These are phyloP conservation scores for Phataginus tetradactyla DNA, from an alignment of 2,797 vertebrate genomes.

Conservation along the genomic window DNA sequence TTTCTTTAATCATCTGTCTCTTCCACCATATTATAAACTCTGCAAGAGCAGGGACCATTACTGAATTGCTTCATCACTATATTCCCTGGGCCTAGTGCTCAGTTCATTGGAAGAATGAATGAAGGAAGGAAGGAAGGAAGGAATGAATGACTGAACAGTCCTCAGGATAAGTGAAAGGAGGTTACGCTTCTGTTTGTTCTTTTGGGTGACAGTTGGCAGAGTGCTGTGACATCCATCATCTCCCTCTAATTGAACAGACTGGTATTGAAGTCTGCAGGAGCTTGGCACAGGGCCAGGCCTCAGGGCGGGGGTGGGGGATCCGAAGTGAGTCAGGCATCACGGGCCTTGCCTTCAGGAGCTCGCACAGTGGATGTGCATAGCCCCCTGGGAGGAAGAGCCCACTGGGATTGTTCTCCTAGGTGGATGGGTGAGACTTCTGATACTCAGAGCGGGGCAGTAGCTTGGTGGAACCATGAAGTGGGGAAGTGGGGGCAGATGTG, in stretches of 20 bases:
- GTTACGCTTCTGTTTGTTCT: slow-evolving; percentile 69
- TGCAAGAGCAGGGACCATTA: background rate
- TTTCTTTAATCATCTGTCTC: background rate
- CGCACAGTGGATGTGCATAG: background rate
- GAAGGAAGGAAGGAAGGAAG: background rate
- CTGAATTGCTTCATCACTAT: background rate
- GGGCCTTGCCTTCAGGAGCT: slow-evolving; percentile 1
- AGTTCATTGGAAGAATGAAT: background rate
- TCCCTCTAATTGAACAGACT: slow-evolving; percentile 76
- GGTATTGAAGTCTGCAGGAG: slow-evolving; percentile 75
- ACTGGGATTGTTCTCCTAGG: background rate
- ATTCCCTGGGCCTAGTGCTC: background rate
- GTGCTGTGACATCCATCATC: slow-evolving; percentile 80
- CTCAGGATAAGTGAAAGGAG: slow-evolving; percentile 43
- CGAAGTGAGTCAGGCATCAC: background rate
- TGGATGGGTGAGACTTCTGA: background rate
- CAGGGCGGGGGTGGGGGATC: slow-evolving; percentile 59
- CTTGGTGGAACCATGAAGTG: background rate
- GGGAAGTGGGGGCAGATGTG: background rate
- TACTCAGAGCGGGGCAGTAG: background rate
- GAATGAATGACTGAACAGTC: background rate
- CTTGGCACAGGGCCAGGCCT: slow-evolving; percentile 75
- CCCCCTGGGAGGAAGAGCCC: background rate
- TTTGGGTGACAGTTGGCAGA: slow-evolving; percentile 80
- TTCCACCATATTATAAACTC: background rate